Evolutionary conservation across 2,797 vertebrate species (phyloP).

Genomic region (Spondyliosoma cantharus): DNA sequence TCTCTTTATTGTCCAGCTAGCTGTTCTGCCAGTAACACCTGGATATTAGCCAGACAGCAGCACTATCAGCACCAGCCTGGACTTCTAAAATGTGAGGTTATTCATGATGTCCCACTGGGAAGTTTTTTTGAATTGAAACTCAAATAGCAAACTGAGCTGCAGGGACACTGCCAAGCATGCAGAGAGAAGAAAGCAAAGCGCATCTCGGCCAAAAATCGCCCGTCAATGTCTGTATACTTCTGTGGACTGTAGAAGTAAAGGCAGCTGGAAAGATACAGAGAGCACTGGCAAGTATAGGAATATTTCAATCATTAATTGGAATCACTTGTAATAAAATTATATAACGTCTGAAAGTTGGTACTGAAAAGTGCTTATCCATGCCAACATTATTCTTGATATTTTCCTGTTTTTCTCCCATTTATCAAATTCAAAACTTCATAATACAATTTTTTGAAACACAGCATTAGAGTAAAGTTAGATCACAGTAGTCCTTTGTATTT

Average conservation of each 20-base stretch:
- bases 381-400: neutral
- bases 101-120: conserved; percentile 41
- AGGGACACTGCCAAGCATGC: conserved; percentile 31
- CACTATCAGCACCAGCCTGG: conserved; percentile 32
- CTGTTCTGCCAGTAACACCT: conserved; percentile 41
- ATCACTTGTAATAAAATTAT: neutral
- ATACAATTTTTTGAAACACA: conserved; percentile 11
- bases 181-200: conserved; percentile 21
- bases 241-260: conserved; percentile 22
- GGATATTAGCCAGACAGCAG: conserved; percentile 49
- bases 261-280: conserved; percentile 19
- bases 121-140: conserved; percentile 37
- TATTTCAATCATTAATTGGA: conserved; percentile 7
- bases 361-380: conserved; percentile 5
- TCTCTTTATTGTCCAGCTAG: conserved; percentile 53
- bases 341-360: conserved; percentile 8
- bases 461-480: neutral
- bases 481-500: neutral
- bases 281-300: neutral
- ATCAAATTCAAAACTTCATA: conserved; percentile 2
- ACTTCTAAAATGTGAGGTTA: conserved; percentile 50
- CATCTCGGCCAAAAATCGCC: conserved; percentile 40
- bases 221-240: conserved; percentile 37
- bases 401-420: neutral
- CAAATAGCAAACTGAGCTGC: conserved; percentile 41